A percentile compares a stretch with the other conserved stretches of the same genome.
These are phyloP conservation scores for Lates calcarifer DNA, from an alignment of 2,113 vertebrate genomes.

Conservation along the genomic window DNA sequence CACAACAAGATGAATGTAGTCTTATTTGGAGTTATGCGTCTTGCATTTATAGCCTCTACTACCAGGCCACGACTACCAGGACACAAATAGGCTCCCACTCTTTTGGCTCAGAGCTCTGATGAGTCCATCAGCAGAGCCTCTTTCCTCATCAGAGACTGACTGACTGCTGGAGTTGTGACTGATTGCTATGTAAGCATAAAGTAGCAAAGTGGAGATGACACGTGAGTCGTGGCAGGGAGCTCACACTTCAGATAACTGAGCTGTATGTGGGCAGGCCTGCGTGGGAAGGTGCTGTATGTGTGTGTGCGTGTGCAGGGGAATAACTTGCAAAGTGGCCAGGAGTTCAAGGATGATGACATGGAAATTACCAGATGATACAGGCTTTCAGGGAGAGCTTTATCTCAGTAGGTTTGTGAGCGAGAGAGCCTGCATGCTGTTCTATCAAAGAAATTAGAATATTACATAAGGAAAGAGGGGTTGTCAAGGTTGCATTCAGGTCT, in stretches of 20 bases:
- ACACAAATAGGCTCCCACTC: not conserved
- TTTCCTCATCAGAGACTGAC: not conserved
- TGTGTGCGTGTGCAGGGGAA: not conserved
- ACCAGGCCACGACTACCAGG: not conserved
- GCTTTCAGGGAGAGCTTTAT: not conserved
- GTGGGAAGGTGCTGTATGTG: slow-evolving; percentile 25
- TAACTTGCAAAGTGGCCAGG: not conserved
- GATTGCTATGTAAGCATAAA: slow-evolving; percentile 41
- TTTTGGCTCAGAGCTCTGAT: slow-evolving; percentile 1
- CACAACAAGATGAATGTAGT: not conserved
- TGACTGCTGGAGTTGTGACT: slow-evolving; percentile 15
- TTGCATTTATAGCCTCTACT: slow-evolving; percentile 4
- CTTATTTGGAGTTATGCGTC: not conserved
- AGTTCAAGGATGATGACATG: slow-evolving; percentile 48
- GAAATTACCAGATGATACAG: slow-evolving; percentile 17
- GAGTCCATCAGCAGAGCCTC: slow-evolving; percentile 11
- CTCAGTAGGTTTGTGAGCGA: not conserved
- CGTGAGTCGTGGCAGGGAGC: slow-evolving; percentile 38
- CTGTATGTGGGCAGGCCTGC: slow-evolving; percentile 50
- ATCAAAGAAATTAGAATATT: slow-evolving; percentile 2
- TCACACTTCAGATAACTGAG: slow-evolving; percentile 8
- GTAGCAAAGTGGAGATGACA: slow-evolving; percentile 43
- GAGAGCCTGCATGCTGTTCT: not conserved
- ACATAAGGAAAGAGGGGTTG: not conserved
- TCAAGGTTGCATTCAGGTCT: not conserved